phyloP scores from a whole-genome alignment of 2,888 invertebrate genomes.

The Chymomyza amoena region DNA sequence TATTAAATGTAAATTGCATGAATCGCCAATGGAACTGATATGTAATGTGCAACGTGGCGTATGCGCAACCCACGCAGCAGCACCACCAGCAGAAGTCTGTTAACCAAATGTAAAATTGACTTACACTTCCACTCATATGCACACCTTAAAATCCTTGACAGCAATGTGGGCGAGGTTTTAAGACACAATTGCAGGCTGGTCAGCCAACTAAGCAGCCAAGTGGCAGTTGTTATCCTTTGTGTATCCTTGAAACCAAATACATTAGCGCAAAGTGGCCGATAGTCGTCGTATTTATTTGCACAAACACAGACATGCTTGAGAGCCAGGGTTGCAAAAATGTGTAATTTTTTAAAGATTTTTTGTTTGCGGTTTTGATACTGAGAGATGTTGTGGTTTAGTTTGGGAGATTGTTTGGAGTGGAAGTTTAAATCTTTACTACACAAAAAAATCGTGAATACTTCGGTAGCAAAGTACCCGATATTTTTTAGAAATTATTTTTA shows the following conservation, averaged over 20 bases:
- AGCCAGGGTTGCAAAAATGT: neutral
- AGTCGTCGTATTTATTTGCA: neutral
- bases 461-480: no score
- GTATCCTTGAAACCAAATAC: constrained; percentile 54
- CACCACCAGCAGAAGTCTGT: neutral
- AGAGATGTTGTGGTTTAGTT: no score
- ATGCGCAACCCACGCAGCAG: constrained; percentile 30
- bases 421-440: no score
- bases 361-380: no score
- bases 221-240: constrained; percentile 36
- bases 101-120: constrained; percentile 22
- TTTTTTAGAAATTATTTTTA: no score
- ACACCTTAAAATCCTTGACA: constrained; percentile 64
- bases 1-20: neutral
- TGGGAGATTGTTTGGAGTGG: no score
- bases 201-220: neutral
- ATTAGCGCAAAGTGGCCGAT: constrained; percentile 43
- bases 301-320: neutral
- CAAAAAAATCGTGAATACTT: no score
- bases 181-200: neutral
- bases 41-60: constrained; percentile 32
- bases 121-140: constrained; percentile 16
- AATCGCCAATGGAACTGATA: neutral
- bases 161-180: constrained; percentile 1
- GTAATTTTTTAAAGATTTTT: no score